Evolutionary conservation across 2,113 vertebrate genomes (phyloP).

Genomic region (Cryptotis parvus): DNA sequence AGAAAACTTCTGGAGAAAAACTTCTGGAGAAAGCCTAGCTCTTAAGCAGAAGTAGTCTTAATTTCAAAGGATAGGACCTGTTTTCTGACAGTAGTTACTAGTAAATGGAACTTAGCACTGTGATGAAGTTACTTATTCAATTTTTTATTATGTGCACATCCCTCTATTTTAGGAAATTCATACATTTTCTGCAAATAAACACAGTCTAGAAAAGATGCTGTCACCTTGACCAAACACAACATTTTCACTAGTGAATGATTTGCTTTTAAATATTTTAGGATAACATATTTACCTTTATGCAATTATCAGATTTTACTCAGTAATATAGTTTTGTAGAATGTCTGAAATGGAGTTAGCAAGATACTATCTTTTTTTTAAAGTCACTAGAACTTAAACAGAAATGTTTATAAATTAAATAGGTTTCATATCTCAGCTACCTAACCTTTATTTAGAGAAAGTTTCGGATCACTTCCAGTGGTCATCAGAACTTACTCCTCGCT

Average conservation of each 20-base stretch:
- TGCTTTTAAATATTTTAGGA: conserved; percentile 48
- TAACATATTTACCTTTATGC: conserved; percentile 44
- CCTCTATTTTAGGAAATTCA: neutral
- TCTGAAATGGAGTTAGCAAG: conserved; percentile 13
- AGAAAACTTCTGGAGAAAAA: no score
- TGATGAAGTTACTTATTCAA: neutral
- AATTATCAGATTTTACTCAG: conserved; percentile 29
- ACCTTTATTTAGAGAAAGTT: no score
- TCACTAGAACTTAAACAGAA: conserved; percentile 12
- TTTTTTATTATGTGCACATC: neutral
- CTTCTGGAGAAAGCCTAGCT: neutral
- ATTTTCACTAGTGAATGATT: conserved; percentile 39
- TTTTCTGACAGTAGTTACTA: neutral
- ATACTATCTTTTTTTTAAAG: conserved; percentile 40
- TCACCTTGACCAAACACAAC: conserved; percentile 36
- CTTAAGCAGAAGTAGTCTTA: conserved; percentile 9
- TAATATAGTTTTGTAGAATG: neutral
- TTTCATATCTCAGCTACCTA: neutral
- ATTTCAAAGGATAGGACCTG: neutral
- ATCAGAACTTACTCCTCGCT: no score
- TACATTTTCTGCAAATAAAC: neutral
- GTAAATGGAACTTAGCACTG: neutral
- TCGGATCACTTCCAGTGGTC: no score
- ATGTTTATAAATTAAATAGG: neutral
- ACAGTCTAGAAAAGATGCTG: conserved; percentile 31